phyloP scores from a whole-genome alignment of 2,797 vertebrate genomes.

The Chrosomus eos region DNA sequence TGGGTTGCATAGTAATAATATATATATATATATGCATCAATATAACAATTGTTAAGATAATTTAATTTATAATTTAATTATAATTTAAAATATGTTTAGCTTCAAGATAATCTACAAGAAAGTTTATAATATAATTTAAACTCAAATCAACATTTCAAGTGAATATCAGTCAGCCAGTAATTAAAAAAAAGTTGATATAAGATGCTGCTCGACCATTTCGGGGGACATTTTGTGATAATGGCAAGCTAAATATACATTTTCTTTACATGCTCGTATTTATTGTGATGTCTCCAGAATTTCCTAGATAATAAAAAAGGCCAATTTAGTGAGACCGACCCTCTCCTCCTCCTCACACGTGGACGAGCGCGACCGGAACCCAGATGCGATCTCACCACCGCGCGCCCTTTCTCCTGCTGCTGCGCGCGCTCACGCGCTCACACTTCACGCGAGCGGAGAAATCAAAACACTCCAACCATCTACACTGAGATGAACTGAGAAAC shows the following conservation, averaged over 20 bases:
- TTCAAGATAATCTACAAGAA: not conserved
- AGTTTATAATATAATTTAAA: not conserved
- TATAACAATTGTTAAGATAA: not conserved
- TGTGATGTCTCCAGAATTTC: not conserved
- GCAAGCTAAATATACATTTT: not conserved
- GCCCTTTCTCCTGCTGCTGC: slow-evolving; percentile 33
- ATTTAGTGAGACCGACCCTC: slow-evolving; percentile 25
- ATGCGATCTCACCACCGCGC: slow-evolving; percentile 47
- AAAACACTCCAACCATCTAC: slow-evolving; percentile 16
- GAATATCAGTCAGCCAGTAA: not conserved
- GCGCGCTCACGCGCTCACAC: slow-evolving; percentile 36
- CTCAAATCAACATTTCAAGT: not conserved
- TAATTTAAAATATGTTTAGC: not conserved
- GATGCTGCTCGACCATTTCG: not conserved
- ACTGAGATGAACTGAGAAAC: slow-evolving; percentile 1
- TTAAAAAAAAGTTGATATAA: not conserved
- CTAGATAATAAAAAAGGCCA: not conserved
- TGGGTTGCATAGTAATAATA: not conserved
- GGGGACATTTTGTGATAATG: not conserved
- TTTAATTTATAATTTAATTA: not conserved
- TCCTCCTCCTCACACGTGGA: slow-evolving; percentile 50
- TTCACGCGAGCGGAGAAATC: slow-evolving; percentile 36
- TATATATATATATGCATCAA: not conserved
- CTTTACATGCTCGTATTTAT: not conserved
- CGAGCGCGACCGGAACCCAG: slow-evolving; percentile 55